Conservation (phyloP, 2,113 vertebrate genomes). For the Nanorana parkeri region DNA sequence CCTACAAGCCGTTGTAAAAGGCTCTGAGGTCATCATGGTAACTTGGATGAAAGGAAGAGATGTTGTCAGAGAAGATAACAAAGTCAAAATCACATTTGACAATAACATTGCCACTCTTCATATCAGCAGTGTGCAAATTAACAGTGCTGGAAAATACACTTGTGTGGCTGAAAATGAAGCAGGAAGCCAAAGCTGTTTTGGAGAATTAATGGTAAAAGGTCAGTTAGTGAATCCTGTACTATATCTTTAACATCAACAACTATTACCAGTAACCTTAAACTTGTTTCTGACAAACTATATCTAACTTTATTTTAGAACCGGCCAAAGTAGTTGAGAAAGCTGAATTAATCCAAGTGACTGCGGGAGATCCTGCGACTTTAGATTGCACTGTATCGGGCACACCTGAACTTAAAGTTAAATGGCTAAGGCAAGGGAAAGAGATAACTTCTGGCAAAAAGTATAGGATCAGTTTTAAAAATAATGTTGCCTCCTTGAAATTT, state of each 20-base stretch:
- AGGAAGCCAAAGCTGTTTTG: constrained; percentile 92
- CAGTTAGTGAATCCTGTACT: constrained; percentile 66
- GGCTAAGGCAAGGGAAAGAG: constrained; percentile 91
- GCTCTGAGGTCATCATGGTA: constrained; percentile 89
- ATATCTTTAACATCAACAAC: constrained; percentile 20
- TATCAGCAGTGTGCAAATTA: constrained; percentile 82
- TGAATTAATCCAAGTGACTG: constrained; percentile 91
- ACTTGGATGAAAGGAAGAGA: constrained; percentile 94
- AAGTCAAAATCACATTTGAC: constrained; percentile 87
- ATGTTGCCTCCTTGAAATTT: constrained; percentile 89
- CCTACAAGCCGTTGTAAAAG: constrained; percentile 88
- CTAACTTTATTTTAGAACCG: constrained; percentile 87
- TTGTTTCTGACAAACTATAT: constrained; percentile 60
- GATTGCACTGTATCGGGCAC: constrained; percentile 92
- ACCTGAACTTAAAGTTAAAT: constrained; percentile 94
- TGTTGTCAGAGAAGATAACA: constrained; percentile 88
- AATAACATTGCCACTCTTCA: constrained; percentile 82
- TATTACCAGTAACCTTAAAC: constrained; percentile 26
- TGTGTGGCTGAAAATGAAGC: constrained; percentile 95
- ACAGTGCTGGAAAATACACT: constrained; percentile 85
- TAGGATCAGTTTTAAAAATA: constrained; percentile 92
- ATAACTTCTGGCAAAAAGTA: constrained; percentile 91
- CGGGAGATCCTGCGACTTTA: constrained; percentile 89
- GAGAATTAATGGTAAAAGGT: constrained; percentile 94
- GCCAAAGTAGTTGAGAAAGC: constrained; percentile 91